Evolutionary conservation across 2,888 invertebrate genomes (phyloP), one percentile per base, ranked within the genome.

Genomic region (Dendrolimus pini): DNA sequence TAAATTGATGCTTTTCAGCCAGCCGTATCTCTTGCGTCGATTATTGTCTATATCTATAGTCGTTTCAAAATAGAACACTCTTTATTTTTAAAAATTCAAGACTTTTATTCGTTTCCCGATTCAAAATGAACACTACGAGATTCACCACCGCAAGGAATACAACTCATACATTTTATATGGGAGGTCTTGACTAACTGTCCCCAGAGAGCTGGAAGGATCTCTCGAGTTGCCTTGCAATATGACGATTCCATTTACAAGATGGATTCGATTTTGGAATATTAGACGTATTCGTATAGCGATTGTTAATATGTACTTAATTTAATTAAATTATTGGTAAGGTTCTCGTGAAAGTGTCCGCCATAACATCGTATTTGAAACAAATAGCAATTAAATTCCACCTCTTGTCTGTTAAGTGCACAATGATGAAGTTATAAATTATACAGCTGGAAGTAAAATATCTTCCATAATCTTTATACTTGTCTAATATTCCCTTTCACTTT

Each of bases 401-500:
- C 30, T 30, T 30, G 30, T 30, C 6, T 30, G 30, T 30, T 30
- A 3, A 30, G 30, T 30, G 30, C 30, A 30, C 3, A 30, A 30
- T 30, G 30, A 30, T 30, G 30, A 30, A 30, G 30, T 30, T 30
- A 30, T 30, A 30, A 30, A 30, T 30, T 30, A 30, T 30, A 6
- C 6, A 30, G 6, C 1, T 6, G 30, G 30, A 30, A 30, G 30
- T 30, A 30, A 30, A 30, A 30, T 6, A 6, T 30, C 30, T 30
- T 30, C 30, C 52, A 54, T 58, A 55, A 59, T 59, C 53, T 59
- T 59, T 56, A 56, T 59, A 59, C 56, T 18, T 55, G 53, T 56
- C 54, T 56, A 59, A 59, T 56, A 53, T 56, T 56, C 59, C 55
- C 59, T 59, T 59, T 59, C 56, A 59, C 56, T 56, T 56, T 56